phyloP scores from a whole-genome alignment of 2,797 vertebrate species.

The Acanthopagrus latus region DNA sequence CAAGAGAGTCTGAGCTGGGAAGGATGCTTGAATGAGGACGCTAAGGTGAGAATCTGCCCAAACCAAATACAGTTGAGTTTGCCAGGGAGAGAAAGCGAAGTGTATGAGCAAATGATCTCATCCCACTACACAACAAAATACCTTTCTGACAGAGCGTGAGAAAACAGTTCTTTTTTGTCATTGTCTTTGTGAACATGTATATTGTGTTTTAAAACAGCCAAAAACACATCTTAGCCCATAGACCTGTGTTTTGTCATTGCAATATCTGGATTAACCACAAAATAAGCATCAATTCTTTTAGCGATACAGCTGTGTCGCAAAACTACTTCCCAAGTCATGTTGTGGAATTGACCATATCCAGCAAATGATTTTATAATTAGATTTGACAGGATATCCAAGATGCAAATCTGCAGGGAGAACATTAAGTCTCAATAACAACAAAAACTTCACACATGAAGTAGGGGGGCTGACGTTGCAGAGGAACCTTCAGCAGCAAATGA shows the following conservation, averaged over 20 bases:
- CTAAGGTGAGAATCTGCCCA: constrained; percentile 27
- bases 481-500: background rate
- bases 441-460: no score
- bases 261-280: background rate
- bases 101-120: constrained; percentile 35
- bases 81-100: constrained; percentile 21
- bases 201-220: background rate
- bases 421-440: no score
- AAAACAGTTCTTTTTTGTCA: constrained; percentile 29
- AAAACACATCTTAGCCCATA: background rate
- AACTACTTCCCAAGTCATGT: background rate
- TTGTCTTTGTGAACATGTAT: background rate
- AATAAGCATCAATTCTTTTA: background rate
- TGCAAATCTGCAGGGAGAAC: no score
- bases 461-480: background rate
- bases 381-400: background rate
- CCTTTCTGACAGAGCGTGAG: constrained; percentile 26
- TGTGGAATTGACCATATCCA: background rate
- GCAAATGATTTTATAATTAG: background rate
- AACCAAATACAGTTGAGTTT: constrained; percentile 32
- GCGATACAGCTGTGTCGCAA: background rate
- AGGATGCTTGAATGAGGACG: constrained; percentile 2
- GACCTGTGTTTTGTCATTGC: background rate
- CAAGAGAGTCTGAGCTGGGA: constrained; percentile 31
- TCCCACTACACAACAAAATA: constrained; percentile 14